A percentile compares a stretch with the other conserved stretches of the same genome.
phyloP scores from a whole-genome alignment of 2,113 vertebrate genomes.

The Onychostoma macrolepis region DNA sequence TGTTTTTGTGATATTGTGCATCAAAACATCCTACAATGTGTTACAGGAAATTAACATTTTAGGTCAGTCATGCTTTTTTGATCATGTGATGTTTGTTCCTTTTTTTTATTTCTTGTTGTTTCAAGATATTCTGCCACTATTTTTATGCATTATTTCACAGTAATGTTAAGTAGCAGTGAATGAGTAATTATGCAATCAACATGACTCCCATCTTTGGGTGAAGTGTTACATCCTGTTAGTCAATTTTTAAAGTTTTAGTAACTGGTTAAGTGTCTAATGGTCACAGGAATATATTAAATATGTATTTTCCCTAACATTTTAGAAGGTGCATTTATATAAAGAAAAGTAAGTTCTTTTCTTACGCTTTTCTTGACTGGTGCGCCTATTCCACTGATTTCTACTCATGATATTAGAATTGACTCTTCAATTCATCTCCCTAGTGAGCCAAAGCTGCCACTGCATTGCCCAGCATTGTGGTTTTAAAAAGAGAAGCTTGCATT shows the following conservation, averaged over 20 bases:
- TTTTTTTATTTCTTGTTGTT: constrained; percentile 2
- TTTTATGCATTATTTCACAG: constrained; percentile 1
- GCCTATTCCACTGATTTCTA: not conserved
- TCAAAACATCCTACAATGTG: not conserved
- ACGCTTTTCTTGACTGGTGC: not conserved
- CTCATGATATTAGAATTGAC: no score
- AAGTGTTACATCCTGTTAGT: not conserved
- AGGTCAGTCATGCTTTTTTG: not conserved
- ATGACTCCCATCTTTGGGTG: not conserved
- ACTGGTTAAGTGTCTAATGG: not conserved
- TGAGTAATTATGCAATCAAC: constrained; percentile 2
- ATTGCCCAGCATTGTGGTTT: not conserved
- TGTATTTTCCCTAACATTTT: not conserved
- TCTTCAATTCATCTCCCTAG: not conserved
- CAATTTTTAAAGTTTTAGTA: not conserved
- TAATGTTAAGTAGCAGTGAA: not conserved
- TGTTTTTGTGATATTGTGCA: not conserved
- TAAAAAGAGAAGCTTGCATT: not conserved
- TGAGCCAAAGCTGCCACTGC: not conserved
- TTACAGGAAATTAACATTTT: not conserved
- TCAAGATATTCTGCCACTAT: not conserved
- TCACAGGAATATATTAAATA: not conserved
- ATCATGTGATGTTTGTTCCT: not conserved
- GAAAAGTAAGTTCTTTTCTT: not conserved
- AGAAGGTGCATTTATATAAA: not conserved